These are phyloP conservation scores for Habrosyne pyritoides DNA, from an alignment of 2,888 invertebrate species.

Conservation along the genomic window DNA sequence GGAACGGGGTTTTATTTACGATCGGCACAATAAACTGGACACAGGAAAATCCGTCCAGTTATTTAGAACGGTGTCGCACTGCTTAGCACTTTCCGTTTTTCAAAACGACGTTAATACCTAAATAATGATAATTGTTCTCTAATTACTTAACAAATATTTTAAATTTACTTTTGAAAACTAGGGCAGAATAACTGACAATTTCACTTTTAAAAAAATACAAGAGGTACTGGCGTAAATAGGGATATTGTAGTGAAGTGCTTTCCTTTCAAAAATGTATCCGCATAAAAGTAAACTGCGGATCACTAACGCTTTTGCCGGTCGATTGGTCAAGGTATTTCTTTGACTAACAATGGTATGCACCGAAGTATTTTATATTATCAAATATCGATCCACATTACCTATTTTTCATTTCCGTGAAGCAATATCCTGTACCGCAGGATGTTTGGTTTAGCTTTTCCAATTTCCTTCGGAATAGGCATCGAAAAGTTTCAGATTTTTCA, in stretches of 20 bases:
- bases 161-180: no score
- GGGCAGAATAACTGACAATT: no score
- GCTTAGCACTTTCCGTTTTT: constrained; percentile 22
- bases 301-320: neutral
- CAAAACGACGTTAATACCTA: neutral
- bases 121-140: no score
- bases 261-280: no score
- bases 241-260: no score
- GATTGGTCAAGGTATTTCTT: constrained; percentile 5
- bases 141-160: no score
- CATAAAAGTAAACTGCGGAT: neutral
- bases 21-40: constrained; percentile 44
- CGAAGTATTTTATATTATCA: constrained; percentile 21
- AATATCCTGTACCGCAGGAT: constrained; percentile 67
- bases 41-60: constrained; percentile 41
- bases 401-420: constrained; percentile 68
- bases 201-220: no score
- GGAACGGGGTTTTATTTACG: constrained; percentile 48
- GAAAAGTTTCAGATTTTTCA: constrained; percentile 49
- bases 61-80: constrained; percentile 36
- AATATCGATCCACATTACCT: constrained; percentile 32
- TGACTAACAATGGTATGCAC: neutral
- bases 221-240: no score
- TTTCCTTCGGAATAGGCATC: constrained; percentile 63
- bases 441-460: constrained; percentile 73